A percentile compares a stretch with the other conserved stretches of the same genome.
Evolutionary conservation across 2,888 invertebrate genomes (phyloP).

Genomic region (Lithophane leautieri): DNA sequence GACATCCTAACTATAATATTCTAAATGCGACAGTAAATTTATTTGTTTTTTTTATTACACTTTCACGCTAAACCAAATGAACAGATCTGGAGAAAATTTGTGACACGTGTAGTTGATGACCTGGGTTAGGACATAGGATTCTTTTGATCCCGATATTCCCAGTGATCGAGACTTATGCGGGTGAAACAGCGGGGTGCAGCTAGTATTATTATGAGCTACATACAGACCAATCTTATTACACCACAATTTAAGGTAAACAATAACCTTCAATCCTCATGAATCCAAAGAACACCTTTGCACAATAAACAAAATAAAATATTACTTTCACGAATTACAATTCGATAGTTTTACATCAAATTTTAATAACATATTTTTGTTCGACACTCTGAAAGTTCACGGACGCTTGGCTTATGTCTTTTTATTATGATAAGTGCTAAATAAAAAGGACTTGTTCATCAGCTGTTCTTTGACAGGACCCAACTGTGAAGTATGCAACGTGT

Average conservation of each 20-base stretch:
- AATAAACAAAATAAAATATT: conserved; percentile 35
- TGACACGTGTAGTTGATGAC: too few species aligned
- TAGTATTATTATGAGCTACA: too few species aligned
- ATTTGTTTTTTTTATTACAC: too few species aligned
- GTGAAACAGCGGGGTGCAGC: too few species aligned
- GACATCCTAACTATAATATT: too few species aligned
- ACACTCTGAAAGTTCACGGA: conserved; percentile 43
- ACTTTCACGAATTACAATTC: conserved; percentile 26
- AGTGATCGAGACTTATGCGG: too few species aligned
- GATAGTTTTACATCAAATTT: conserved; percentile 44
- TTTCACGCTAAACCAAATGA: too few species aligned
- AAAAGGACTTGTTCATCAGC: conserved; percentile 39
- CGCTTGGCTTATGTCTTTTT: not conserved
- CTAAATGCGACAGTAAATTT: not conserved
- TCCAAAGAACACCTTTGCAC: conserved; percentile 36
- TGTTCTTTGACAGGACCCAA: conserved; percentile 26
- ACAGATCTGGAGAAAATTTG: too few species aligned
- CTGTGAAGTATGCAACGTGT: conserved; percentile 42
- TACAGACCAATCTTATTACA: conserved; percentile 6
- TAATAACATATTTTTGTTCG: conserved; percentile 47
- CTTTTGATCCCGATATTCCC: too few species aligned
- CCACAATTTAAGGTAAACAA: conserved; percentile 1
- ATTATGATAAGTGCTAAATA: conserved; percentile 34
- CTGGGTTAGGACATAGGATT: too few species aligned
- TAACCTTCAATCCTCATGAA: not conserved